Conservation (phyloP, 53 echinoderm and acorn worm species). For the Crossaster papposus region DNA sequence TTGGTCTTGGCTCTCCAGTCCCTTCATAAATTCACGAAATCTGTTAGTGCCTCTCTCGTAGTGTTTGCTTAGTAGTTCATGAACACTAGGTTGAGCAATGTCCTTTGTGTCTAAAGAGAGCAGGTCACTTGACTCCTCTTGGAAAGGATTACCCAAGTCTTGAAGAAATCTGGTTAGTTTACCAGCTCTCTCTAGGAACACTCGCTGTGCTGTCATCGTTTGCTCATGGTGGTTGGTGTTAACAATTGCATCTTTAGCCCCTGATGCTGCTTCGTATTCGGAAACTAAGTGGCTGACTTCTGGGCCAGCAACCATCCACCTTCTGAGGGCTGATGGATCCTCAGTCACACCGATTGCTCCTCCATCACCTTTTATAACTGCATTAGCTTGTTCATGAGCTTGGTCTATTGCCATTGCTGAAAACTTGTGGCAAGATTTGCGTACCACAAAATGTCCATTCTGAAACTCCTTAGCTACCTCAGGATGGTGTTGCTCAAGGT, state of each 20-base stretch:
- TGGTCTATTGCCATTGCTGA: conserved; percentile 62
- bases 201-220: conserved; percentile 25
- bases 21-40: too few species aligned
- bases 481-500: conserved; percentile 36
- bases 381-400: conserved; percentile 62
- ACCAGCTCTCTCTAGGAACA: conserved; percentile 44
- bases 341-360: conserved; percentile 38
- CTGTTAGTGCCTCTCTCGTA: conserved; percentile 5
- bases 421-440: conserved; percentile 43
- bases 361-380: conserved; percentile 62
- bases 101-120: conserved; percentile 47
- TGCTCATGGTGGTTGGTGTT: conserved; percentile 69
- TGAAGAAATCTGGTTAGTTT: background rate
- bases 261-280: conserved; percentile 37
- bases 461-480: conserved; percentile 44
- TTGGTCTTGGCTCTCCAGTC: too few species aligned
- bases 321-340: conserved; percentile 37
- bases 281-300: conserved; percentile 52
- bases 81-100: conserved; percentile 18
- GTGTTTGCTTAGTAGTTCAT: background rate
- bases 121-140: conserved; percentile 23
- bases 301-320: conserved; percentile 64
- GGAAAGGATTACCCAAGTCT: conserved; percentile 64
- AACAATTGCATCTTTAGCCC: background rate
- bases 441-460: conserved; percentile 49